Percentiles rank a stretch among this genome's conserved stretches.
Conservation (phyloP, 2,797 vertebrate genomes). For the Scyliorhinus canicula region DNA sequence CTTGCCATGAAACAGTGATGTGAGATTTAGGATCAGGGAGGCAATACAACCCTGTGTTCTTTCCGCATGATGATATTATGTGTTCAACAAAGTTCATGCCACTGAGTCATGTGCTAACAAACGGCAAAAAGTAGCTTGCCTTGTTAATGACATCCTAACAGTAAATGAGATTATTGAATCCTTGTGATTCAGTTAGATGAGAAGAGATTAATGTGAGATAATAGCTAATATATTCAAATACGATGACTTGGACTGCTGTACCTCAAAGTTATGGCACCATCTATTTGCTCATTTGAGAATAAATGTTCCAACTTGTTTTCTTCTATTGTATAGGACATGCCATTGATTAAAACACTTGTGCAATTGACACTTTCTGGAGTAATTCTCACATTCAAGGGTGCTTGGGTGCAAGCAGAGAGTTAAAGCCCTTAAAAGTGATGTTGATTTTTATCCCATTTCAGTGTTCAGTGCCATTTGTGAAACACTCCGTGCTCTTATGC, state of each 20-base stretch:
- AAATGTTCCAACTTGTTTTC: background rate
- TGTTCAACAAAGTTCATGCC: background rate
- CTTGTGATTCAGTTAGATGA: no score
- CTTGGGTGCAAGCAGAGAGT: no score
- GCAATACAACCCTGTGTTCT: background rate
- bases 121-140: background rate
- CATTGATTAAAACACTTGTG: background rate
- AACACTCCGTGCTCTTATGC: no score
- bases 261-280: no score
- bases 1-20: background rate
- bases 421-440: no score
- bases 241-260: background rate
- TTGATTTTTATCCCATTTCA: no score
- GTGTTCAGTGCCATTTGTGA: no score
- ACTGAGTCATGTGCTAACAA: background rate
- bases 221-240: background rate
- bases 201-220: background rate
- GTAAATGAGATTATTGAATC: no score
- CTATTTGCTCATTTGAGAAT: background rate
- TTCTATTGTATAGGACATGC: background rate
- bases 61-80: background rate
- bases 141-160: background rate
- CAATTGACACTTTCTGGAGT: background rate
- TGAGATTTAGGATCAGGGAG: background rate
- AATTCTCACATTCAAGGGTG: no score